phyloP scores from a whole-genome alignment of 2,113 vertebrate genomes.

The Siniperca knerii region DNA sequence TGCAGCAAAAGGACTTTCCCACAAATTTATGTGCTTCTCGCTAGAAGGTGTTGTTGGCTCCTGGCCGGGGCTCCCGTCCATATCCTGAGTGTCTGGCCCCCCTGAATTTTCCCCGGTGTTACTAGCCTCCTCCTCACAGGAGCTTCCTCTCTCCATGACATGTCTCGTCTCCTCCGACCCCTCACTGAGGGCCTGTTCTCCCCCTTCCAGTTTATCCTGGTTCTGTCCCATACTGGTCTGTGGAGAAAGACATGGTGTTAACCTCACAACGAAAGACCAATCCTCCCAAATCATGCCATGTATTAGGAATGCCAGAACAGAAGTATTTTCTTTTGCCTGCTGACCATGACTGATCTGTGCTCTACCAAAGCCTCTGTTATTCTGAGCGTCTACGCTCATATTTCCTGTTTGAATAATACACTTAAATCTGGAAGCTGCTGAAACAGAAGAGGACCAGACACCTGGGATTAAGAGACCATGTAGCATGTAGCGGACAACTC shows the following conservation, averaged over 20 bases:
- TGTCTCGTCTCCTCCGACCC: slow-evolving; percentile 58
- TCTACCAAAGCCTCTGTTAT: slow-evolving; percentile 30
- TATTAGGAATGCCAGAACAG: slow-evolving; percentile 52
- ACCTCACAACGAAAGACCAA: slow-evolving; percentile 36
- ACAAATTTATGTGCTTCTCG: slow-evolving; percentile 63
- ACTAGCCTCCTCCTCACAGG: slow-evolving; percentile 59
- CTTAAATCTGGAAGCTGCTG: not conserved
- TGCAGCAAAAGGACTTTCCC: slow-evolving; percentile 61
- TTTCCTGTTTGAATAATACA: slow-evolving; percentile 10
- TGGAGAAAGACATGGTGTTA: slow-evolving; percentile 69
- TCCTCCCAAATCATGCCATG: slow-evolving; percentile 46
- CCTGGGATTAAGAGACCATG: slow-evolving; percentile 6
- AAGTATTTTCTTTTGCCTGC: slow-evolving; percentile 41
- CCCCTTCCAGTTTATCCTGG: slow-evolving; percentile 78
- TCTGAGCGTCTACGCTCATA: not conserved
- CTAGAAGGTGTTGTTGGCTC: slow-evolving; percentile 79
- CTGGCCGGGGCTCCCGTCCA: slow-evolving; percentile 56
- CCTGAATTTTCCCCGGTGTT: slow-evolving; percentile 52
- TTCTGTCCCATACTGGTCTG: slow-evolving; percentile 86
- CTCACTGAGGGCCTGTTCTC: slow-evolving; percentile 43
- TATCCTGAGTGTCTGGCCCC: slow-evolving; percentile 54
- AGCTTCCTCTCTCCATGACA: slow-evolving; percentile 69
- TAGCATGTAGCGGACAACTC: slow-evolving; percentile 36
- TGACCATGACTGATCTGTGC: slow-evolving; percentile 22
- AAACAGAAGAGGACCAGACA: not conserved